Evolutionary conservation across 2,797 vertebrate species (phyloP).

Genomic region (Bradypus variegatus): DNA sequence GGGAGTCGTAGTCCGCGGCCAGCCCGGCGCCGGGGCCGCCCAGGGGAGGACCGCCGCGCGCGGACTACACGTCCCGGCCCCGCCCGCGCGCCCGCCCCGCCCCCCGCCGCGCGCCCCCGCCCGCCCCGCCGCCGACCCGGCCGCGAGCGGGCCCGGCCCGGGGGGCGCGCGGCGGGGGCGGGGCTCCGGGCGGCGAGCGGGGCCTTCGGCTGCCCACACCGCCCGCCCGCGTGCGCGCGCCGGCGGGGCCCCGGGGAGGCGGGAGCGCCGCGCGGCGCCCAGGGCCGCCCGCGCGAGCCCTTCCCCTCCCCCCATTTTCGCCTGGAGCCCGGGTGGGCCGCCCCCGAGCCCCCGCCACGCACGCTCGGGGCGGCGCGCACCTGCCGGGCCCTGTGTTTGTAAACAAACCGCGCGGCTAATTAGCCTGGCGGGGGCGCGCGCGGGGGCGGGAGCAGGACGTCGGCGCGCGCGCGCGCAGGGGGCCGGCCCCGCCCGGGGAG

Average conservation of each 20-base stretch:
- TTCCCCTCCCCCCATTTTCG: background rate
- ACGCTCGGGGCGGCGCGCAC: background rate
- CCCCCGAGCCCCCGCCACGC: background rate
- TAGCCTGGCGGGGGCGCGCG: conserved; percentile 49
- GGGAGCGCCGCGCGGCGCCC: background rate
- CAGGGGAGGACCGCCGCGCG: background rate
- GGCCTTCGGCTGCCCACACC: too few species aligned
- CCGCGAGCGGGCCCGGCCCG: conserved; percentile 7
- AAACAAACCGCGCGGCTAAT: conserved; percentile 65
- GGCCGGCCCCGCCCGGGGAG: conserved; percentile 38
- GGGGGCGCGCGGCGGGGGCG: conserved; percentile 6
- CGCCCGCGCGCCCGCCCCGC: background rate
- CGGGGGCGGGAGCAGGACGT: background rate
- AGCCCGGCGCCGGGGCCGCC: conserved; percentile 22
- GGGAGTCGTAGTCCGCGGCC: conserved; percentile 77
- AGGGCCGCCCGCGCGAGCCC: too few species aligned
- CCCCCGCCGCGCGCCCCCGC: conserved; percentile 43
- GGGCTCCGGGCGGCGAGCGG: background rate
- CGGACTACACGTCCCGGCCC: conserved; percentile 76
- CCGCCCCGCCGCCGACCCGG: conserved; percentile 53
- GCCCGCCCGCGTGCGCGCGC: background rate
- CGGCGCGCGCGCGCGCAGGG: background rate
- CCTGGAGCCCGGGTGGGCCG: background rate
- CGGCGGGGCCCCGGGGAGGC: background rate
- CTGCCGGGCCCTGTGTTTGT: conserved; percentile 55